These are phyloP conservation scores for Elysia crispata DNA, from an alignment of 2,888 invertebrate genomes.

Conservation along the genomic window DNA sequence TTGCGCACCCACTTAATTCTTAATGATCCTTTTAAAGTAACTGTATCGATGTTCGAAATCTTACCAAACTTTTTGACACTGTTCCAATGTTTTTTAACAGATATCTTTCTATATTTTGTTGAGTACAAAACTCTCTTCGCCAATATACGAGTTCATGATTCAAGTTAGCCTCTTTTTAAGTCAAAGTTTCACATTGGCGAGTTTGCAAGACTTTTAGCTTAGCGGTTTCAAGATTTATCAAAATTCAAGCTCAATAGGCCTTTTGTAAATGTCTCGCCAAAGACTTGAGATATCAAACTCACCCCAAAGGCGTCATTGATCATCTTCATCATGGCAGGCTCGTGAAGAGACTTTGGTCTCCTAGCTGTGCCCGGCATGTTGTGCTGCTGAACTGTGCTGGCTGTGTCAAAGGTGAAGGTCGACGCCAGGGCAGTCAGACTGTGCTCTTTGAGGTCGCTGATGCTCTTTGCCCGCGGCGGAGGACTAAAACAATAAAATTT, in stretches of 20 bases:
- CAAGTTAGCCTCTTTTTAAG: too few species aligned
- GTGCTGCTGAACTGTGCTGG: background rate
- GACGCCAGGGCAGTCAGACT: slow-evolving; percentile 31
- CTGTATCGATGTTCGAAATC: too few species aligned
- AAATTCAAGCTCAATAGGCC: background rate
- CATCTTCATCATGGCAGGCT: slow-evolving; percentile 37
- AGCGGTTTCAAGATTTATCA: too few species aligned
- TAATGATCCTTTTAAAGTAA: too few species aligned
- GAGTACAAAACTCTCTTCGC: too few species aligned
- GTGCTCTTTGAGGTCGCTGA: slow-evolving; percentile 47
- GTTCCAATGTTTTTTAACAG: too few species aligned
- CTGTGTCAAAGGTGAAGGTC: slow-evolving; percentile 36
- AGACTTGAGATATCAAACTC: background rate
- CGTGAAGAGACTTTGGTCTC: slow-evolving; percentile 48
- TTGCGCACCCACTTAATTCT: too few species aligned
- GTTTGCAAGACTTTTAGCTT: too few species aligned
- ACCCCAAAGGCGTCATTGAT: slow-evolving; percentile 35
- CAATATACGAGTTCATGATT: too few species aligned
- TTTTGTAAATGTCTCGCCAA: background rate
- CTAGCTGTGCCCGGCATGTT: slow-evolving; percentile 29
- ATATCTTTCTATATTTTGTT: too few species aligned
- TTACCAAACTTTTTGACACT: too few species aligned
- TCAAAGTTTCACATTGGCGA: too few species aligned
- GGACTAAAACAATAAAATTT: slow-evolving; percentile 30
- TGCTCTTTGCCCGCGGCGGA: slow-evolving; percentile 48